Base-by-base conservation (phyloP, 2,888 invertebrate species). In the Esperia sulphurella region DNA sequence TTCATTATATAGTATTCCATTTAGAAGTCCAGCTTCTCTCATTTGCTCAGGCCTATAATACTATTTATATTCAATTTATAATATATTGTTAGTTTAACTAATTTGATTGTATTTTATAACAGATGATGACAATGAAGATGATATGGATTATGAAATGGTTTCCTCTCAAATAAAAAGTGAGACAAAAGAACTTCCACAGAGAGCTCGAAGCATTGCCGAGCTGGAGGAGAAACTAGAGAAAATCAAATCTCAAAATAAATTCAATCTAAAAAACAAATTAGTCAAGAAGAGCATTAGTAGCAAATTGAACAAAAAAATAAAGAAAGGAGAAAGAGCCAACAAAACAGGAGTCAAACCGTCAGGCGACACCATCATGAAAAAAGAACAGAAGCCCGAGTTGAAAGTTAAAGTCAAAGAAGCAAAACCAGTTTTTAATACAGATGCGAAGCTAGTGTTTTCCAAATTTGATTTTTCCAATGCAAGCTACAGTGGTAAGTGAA, bases 381-480 rank as follows among this genome's bases (percentile, higher is more conserved):
- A 57, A 55, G 56, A 63, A 46, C 61, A 63, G 58, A 52, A 61
- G 33, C 56, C 62, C 50, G 60, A 47, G 29, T 10, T 13, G 10
- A 42, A 39, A 29, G 57, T 65, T 6, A 57, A 67, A 40, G 50
- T 62, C 37, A 65, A 66, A 43, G 66, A 83, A 43, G 72, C 91
- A 0, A 95, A 94, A 71, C 94, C 95, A n/a, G 91, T 95, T 13
- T 96, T 93, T 61, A 97, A 97, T 75, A 94, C 93, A 60, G 95
- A 96, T 55, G 95, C 95, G 1, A 96, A 96, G 85, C 92, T 97
- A 71, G 96, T 97, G 0, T 97, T 95, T 72, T 97, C 97, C 5
- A 98, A 97, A 86, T 96, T 98, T 79, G 97, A 97, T 76, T 97
- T 98, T 83, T 93, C 94, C 21, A 92, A 92, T 63, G 88, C 93